Base-by-base conservation (phyloP, 2,113 vertebrate genomes). In the Dolichotis patagonum region DNA sequence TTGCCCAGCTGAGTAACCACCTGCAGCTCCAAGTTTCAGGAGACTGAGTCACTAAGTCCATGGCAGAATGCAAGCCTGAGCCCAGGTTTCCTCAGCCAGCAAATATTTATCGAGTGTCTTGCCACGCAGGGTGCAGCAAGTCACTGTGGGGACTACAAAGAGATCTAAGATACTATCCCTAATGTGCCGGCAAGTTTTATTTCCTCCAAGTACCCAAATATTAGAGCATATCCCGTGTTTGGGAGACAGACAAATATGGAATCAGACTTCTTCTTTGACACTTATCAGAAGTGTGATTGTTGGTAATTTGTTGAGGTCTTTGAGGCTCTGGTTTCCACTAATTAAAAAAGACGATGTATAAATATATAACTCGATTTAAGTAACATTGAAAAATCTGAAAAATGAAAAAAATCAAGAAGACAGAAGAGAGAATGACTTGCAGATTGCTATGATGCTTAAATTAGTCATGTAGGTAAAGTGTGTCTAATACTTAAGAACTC, bases 1-100 rank as follows among this genome's bases (percentile, higher is more conserved):
- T 92, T 43, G 83, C 75, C 93, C 93, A 92, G 88, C 95, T 86
- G 89, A 83, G 88, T 90, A 88, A 85, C 96, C 96, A 97, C 97
- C 96, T 97, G 95, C 86, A 85, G 35, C 85, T 91, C 95, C 86
- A 95, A 90, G 85, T 46, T 46, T 46, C 65, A 92, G 86, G 90
- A 77, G 90, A 49, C 85, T 58, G 92, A 96, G 97, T 96, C 95
- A 88, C 65, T 96, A 69, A 56, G 35, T 81, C 88, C 62, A 13
- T 5, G 73, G 86, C 54, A 60, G 78, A 26, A 9, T 2, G 63
- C 60, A 52, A 73, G 69, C 19, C 78, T 0, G 1, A 83, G 86
- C n/a, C 90, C 71, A 12, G 26, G 30, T 69, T 94, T 88, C 82
- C 94, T 92, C 90, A 91, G 41, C 78, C 92, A 85, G 65, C 96